Evolutionary conservation across 2,888 invertebrate species (phyloP), one percentile per base, ranked within the genome.

Genomic region (Mimachlamys varia): DNA sequence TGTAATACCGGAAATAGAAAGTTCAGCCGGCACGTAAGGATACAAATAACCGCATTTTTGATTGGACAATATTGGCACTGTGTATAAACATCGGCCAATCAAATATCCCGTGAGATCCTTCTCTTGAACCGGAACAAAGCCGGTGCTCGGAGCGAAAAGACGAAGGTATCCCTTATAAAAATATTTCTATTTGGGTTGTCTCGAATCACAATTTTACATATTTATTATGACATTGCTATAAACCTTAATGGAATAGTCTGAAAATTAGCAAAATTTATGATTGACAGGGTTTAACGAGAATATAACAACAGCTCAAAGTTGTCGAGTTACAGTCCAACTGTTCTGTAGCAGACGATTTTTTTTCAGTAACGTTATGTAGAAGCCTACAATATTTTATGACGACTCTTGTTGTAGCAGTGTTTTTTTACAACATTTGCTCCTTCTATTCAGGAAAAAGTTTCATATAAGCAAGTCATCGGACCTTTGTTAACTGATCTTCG

Each of bases 51-150:
- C 5, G 27, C n/a, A 50, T 53, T 17, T 53, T 27, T 50, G 88
- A 88, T 88, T 88, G 88, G 88, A 33, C 88, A 53, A 50, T 53
- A 33, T 76, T 76, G 27, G 27, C 76, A 33, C 76, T 27, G 76
- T 76, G 33, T 22, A 76, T 33, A 76, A 27, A 33, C 12, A 5
- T 76, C 15, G 76, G 13, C 76, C 76, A 76, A 76, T 76, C 76
- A 76, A 76, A 76, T 27, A 76, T 13, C 76, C 10, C 13, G 12
- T 76, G 27, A 76, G 33, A 76, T 76, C 7, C 10, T 1, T 33
- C 33, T 76, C 13, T 76, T n/a, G 62, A 76, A 76, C 76, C 76
- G 76, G 76, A 76, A 76, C 76, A 76, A 76, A 76, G 76, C 76
- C 76, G 76, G 76, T 76, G 33, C 33, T 76, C 76, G 33, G 76